Conservation (phyloP, 2,797 vertebrate species). For the Threskiornis aethiopicus region DNA sequence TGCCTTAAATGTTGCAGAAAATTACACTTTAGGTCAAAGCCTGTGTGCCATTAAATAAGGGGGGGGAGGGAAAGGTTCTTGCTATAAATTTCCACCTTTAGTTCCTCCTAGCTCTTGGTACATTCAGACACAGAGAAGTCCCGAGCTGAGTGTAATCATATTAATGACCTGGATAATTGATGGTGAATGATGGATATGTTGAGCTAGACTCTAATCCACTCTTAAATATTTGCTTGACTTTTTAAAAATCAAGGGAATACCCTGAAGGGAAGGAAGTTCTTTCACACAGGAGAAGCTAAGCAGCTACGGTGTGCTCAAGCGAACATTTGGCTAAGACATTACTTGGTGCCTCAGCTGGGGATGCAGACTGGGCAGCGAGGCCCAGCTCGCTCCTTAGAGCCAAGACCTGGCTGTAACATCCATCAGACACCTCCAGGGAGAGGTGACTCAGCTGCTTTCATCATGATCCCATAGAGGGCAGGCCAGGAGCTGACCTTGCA, state of each 20-base stretch:
- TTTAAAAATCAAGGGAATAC: conserved; percentile 59
- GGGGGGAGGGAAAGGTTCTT: background rate
- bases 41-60: conserved; percentile 54
- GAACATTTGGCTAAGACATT: conserved; percentile 62
- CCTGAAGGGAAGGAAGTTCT: conserved; percentile 57
- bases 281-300: conserved; percentile 30
- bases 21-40: conserved; percentile 71
- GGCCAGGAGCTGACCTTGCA: background rate
- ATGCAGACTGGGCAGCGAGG: background rate
- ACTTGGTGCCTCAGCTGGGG: background rate
- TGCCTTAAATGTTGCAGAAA: conserved; percentile 74
- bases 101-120: conserved; percentile 32
- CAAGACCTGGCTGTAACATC: conserved; percentile 17
- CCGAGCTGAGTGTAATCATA: conserved; percentile 28
- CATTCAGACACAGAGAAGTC: conserved; percentile 7
- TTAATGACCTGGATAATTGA: conserved; percentile 66
- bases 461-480: background rate
- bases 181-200: conserved; percentile 62
- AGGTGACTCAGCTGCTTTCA: conserved; percentile 10
- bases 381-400: background rate
- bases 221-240: conserved; percentile 67
- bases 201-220: conserved; percentile 60
- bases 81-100: conserved; percentile 58
- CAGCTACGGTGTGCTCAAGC: background rate
- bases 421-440: conserved; percentile 17